Base-by-base conservation (phyloP, 2,797 vertebrate genomes). In the Choloepus didactylus region DNA sequence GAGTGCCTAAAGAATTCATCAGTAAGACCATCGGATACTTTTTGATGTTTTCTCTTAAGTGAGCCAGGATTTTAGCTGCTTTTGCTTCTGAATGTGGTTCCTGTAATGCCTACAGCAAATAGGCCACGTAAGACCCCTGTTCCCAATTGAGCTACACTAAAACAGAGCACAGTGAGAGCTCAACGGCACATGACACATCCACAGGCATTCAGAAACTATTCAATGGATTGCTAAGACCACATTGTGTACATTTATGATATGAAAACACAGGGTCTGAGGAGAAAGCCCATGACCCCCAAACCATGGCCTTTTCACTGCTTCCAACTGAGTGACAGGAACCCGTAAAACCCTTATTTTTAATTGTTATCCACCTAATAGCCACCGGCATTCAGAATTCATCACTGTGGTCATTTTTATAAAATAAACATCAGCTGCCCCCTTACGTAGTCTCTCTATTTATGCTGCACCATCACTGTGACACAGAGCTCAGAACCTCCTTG, bases 171-270 rank as follows among this genome's bases (percentile, higher is more conserved):
- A 9, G 19, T 1, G 25, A 76, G 60, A 19, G 19, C 2, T 0
- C 1, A 49, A 64, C 6, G 12, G n/a, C 66, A 54, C 1, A 0
- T 0, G 6, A 51, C 35, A 19, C 2, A 0, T 4, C 14, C 41
- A 27, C 77, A 76, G 10, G 44, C 21, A 38, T 5, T 3, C 38
- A 21, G 15, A 16, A 18, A 15, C 62, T 27, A 9, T 27, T 18
- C 54, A 10, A 0, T 56, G 51, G 62, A 18, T 19, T 1, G 9
- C 1, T 1, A 41, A 4, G 29, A n/a, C 14, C 38, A 49, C 5
- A 7, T 1, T 25, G 21, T 18, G 6, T 41, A 6, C 1, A 67
- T 11, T 29, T 41, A 41, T 41, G 41, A 41, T 41, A 41, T 41
- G 41, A 41, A 41, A 41, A 41, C 41, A 41, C 41, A 41, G 41